Conservation (phyloP, 92 coral and sea anemone genomes). For the Porites rus region DNA sequence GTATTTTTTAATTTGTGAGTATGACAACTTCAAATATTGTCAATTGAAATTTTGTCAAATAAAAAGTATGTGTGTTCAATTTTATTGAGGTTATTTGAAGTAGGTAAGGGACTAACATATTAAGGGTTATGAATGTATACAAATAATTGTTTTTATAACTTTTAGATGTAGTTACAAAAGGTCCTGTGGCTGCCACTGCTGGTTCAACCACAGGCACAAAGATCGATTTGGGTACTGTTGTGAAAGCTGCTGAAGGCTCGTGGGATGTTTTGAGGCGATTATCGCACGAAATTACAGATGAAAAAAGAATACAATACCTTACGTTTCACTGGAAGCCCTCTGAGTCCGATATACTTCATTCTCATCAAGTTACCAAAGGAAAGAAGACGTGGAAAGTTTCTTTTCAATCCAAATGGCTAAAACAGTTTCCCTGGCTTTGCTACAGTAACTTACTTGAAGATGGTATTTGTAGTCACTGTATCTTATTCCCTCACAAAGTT, state of each 20-base stretch:
- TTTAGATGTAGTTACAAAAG: constrained; percentile 48
- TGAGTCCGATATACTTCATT: constrained; percentile 62
- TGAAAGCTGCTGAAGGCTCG: constrained; percentile 59
- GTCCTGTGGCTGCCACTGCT: constrained; percentile 59
- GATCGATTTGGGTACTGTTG: constrained; percentile 60
- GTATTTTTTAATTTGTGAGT: constrained; percentile 37
- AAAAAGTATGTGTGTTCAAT: constrained; percentile 47
- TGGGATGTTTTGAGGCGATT: constrained; percentile 64
- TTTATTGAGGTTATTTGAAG: constrained; percentile 54
- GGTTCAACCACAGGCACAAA: constrained; percentile 66
- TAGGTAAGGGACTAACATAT: constrained; percentile 48
- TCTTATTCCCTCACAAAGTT: constrained; percentile 55
- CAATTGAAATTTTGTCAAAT: constrained; percentile 28
- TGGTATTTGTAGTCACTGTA: constrained; percentile 65
- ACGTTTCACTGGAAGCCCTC: constrained; percentile 59
- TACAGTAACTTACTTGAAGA: constrained; percentile 66
- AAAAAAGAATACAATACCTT: constrained; percentile 63
- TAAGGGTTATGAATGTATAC: constrained; percentile 54
- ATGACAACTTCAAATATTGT: constrained; percentile 36
- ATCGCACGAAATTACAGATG: constrained; percentile 61
- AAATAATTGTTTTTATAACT: constrained; percentile 45
- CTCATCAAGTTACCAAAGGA: constrained; percentile 66
- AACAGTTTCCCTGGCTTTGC: constrained; percentile 64
- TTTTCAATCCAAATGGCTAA: constrained; percentile 60
- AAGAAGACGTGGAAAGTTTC: constrained; percentile 65